Evolutionary conservation across 2,113 vertebrate genomes (phyloP), one percentile per base, ranked within the genome.

Genomic region (Anolis carolinensis): DNA sequence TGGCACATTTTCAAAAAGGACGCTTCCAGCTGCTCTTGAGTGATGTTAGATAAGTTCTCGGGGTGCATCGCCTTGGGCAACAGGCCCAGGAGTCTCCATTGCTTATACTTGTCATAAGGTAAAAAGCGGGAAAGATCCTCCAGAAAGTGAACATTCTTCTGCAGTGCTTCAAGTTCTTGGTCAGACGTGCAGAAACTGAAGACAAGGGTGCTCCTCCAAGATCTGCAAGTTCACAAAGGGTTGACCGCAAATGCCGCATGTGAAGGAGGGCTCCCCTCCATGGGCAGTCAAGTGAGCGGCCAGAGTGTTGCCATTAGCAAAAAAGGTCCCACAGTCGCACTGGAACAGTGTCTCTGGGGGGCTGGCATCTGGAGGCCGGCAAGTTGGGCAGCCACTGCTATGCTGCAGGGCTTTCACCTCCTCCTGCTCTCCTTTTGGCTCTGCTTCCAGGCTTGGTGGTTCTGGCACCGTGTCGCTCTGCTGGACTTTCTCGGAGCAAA

Each of bases 171-270:
- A 84, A 74, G 87, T 16, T 93, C 59, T 11, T 87, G 88, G 39
- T 18, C 84, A 78, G 86, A 95, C n/a, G 86, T 68, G 0, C 96
- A 97, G 83, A 97, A 93, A 7, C 97, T 97, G 88, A 97, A 97
- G 91, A 91, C 95, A 36, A 98, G 89, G 89, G 65, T 95, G 94
- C 86, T 93, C 94, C 95, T 98, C 97, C 93, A 98, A 95, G 62
- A 97, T 96, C 50, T 96, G 97, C 92, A 97, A 96, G 11, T 97
- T 96, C 52, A 96, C 97, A 87, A 97, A 98, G 85, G 97, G 95
- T 81, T 97, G 97, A 79, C 97, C 96, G 14, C 98, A 98, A 92
- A 97, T 96, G 88, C 97, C 96, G 59, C 97, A 98, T 67, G 97
- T 96, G 2, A 91, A 93, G 21, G 94, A 85, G 18, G 94, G 93